Evolutionary conservation across 1,140 invertebrate genomes (phyloP).

Genomic region (Triops longicaudatus): DNA sequence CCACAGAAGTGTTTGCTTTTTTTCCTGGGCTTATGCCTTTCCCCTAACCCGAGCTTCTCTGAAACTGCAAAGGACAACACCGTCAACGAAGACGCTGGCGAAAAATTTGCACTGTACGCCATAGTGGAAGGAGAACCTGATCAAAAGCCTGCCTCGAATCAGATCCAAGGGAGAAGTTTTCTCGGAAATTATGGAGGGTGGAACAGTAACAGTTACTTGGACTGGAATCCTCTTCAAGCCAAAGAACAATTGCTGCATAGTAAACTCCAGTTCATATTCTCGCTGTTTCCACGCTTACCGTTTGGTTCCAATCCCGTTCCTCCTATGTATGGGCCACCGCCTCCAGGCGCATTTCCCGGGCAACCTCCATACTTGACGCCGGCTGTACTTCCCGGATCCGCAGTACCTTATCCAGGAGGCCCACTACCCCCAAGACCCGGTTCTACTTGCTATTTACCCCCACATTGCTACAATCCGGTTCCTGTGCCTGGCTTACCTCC

Average conservation of each 20-base stretch:
- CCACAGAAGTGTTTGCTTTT: neutral
- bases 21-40: neutral
- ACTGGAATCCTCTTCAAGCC: neutral
- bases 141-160: neutral
- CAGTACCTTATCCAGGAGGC: neutral
- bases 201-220: neutral
- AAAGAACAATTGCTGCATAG: neutral
- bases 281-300: neutral
- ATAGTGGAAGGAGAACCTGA: neutral
- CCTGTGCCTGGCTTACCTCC: neutral
- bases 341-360: neutral
- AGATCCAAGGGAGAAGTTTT: neutral
- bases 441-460: constrained; percentile 7
- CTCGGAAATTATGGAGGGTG: neutral
- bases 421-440: neutral
- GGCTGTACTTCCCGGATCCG: neutral
- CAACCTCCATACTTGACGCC: neutral
- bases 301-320: constrained; percentile 6
- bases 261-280: neutral
- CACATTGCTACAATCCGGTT: neutral
- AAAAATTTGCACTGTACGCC: neutral
- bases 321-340: neutral
- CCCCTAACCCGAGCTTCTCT: neutral
- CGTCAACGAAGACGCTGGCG: neutral
- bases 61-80: neutral